Evolutionary conservation across 2,888 invertebrate genomes (phyloP).

Genomic region (Anarsia innoxiella): DNA sequence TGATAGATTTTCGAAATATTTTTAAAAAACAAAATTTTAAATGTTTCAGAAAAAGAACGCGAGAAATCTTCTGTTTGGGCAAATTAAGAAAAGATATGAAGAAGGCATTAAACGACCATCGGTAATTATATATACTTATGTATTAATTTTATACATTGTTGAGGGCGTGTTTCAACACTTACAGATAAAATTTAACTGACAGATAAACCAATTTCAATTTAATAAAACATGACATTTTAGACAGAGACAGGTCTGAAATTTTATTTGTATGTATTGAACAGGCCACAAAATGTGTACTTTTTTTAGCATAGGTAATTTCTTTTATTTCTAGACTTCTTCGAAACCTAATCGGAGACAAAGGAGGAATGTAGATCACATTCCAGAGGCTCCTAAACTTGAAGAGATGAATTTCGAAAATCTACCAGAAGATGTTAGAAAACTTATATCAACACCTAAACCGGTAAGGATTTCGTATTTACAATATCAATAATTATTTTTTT

Average conservation of each 20-base stretch:
- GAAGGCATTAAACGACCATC: too few relatives aligned
- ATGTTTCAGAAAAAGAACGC: constrained; percentile 14
- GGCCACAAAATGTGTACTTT: too few relatives aligned
- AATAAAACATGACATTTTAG: too few relatives aligned
- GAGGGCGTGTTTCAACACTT: too few relatives aligned
- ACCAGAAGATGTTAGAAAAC: constrained; percentile 18
- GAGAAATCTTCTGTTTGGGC: constrained; percentile 16
- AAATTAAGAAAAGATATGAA: constrained; percentile 13
- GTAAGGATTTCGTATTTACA: too few relatives aligned
- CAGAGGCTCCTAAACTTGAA: constrained; percentile 25
- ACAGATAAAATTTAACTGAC: too few relatives aligned
- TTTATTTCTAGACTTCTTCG: too few relatives aligned
- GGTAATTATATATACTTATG: background rate
- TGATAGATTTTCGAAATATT: too few relatives aligned
- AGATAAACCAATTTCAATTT: too few relatives aligned
- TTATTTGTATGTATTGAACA: background rate
- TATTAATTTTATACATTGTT: background rate
- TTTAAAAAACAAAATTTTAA: background rate
- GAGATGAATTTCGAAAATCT: constrained; percentile 22
- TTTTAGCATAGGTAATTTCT: too few relatives aligned
- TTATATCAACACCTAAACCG: constrained; percentile 18
- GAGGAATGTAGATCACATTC: constrained; percentile 13
- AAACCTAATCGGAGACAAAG: background rate
- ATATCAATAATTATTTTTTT: too few relatives aligned
- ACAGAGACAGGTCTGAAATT: too few relatives aligned